These are phyloP conservation scores for Eolophus roseicapilla DNA, from an alignment of 2,113 vertebrate species.

Conservation along the genomic window DNA sequence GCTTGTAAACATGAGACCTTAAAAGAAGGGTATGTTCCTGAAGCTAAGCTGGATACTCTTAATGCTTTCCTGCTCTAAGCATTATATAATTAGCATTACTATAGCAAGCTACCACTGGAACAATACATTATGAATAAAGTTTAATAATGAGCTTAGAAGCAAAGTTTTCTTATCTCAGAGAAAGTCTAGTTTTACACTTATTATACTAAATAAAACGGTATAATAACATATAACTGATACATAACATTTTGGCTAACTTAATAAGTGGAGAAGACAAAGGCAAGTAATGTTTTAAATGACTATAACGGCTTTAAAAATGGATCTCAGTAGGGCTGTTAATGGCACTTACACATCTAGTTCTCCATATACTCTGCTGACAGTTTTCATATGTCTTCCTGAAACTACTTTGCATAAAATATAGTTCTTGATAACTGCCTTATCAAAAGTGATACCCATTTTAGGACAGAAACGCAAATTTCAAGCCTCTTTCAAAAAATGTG, in stretches of 20 bases:
- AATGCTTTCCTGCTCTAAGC: not conserved
- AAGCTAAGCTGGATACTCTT: not conserved
- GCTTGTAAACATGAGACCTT: accelerated
- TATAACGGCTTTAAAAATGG: not conserved
- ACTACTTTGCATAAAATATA: not conserved
- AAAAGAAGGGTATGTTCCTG: not conserved
- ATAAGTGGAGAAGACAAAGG: not conserved
- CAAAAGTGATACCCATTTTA: not conserved
- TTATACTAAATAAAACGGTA: not conserved
- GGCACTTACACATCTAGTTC: not conserved
- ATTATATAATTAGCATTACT: not conserved
- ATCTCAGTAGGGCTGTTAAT: not conserved
- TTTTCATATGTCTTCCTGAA: not conserved
- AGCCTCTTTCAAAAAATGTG: not conserved
- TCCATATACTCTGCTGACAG: not conserved
- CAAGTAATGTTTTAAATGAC: not conserved
- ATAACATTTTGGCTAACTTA: not conserved
- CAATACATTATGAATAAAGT: not conserved
- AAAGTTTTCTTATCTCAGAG: not conserved
- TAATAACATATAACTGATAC: not conserved
- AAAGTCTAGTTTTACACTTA: not conserved
- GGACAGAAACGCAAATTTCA: not conserved
- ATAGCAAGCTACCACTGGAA: not conserved
- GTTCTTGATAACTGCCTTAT: not conserved
- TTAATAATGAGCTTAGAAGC: not conserved